Evolutionary conservation across 2,888 invertebrate genomes (phyloP), one percentile per base, ranked within the genome.

Genomic region (Acanthosepion pharaonis): DNA sequence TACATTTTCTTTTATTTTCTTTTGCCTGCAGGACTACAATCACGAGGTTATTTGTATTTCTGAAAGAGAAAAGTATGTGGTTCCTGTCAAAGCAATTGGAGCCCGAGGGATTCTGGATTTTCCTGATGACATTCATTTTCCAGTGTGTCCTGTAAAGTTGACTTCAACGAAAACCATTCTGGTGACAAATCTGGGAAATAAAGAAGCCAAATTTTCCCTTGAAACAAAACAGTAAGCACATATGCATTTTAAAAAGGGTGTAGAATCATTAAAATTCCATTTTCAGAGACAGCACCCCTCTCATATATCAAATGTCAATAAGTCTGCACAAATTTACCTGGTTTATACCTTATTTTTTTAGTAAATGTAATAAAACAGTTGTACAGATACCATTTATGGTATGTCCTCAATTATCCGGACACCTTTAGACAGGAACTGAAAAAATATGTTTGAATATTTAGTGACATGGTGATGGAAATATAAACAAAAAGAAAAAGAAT

Each of bases 41-140:
- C 97, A 97, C 95, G 97, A 97, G 95, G 96, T 97, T 48, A 96
- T 97, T n/a, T 97, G 97, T 95, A 96, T 97, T 94, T 97, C 97
- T 49, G 97, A 97, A 95, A 95, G 97, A 93, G 97, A 97, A 95
- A 97, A 97, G 96, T 98, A 97, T 95, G 96, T 97, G n/a, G 97
- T 97, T 8, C 97, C 97, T 5, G 97, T 97, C 20, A 95, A 96
- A 97, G 98, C 98, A 11, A 97, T 98, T 92, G 98, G 98, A 51
- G 98, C 98, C 3, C 97, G 98, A 95, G 98, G 98, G 1, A 96
- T 98, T 28, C 97, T 98, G 11, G 98, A 98, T 96, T 98, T 98
- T 95, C 98, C 98, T 0, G 98, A 98, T 97, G 96, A 97, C 33
- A 97, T 98, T 51, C 97, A 97, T 91, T 96, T 98, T 95, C 98